Evolutionary conservation across 2,113 vertebrate genomes (phyloP).

Genomic region (Leptobrachium ailaonicum): DNA sequence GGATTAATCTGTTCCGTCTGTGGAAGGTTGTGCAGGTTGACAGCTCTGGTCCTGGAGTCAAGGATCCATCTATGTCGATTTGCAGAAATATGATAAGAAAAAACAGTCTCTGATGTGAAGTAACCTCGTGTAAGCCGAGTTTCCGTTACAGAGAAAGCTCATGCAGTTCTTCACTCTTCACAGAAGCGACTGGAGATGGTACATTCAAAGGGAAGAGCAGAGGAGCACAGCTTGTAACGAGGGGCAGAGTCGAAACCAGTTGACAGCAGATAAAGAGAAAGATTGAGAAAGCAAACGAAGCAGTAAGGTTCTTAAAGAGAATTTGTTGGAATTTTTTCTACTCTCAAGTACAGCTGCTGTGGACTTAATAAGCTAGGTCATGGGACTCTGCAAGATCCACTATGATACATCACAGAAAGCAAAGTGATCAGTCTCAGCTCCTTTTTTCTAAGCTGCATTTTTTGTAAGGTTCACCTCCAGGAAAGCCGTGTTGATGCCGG

Average conservation of each 20-base stretch:
- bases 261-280: not conserved
- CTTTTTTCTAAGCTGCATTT: not conserved
- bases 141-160: not conserved
- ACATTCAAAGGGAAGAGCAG: not conserved
- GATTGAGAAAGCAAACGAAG: not conserved
- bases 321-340: not conserved
- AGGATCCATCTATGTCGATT: not conserved
- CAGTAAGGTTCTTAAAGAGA: not conserved
- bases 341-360: not conserved
- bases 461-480: not conserved
- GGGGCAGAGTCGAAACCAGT: constrained; percentile 8
- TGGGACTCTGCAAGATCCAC: not conserved
- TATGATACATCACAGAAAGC: constrained; percentile 16
- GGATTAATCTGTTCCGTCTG: constrained; percentile 8
- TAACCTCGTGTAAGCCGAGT: constrained; percentile 5
- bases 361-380: not conserved
- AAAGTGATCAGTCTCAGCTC: not conserved
- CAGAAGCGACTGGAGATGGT: constrained; percentile 5
- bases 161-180: not conserved
- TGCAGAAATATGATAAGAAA: not conserved
- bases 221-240: not conserved
- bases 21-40: constrained; percentile 12
- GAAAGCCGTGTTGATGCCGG: not conserved
- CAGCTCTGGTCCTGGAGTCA: not conserved
- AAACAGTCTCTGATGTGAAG: not conserved